These are phyloP conservation scores for Vulpes vulpes DNA, from an alignment of 2,113 vertebrate genomes.

Conservation along the genomic window DNA sequence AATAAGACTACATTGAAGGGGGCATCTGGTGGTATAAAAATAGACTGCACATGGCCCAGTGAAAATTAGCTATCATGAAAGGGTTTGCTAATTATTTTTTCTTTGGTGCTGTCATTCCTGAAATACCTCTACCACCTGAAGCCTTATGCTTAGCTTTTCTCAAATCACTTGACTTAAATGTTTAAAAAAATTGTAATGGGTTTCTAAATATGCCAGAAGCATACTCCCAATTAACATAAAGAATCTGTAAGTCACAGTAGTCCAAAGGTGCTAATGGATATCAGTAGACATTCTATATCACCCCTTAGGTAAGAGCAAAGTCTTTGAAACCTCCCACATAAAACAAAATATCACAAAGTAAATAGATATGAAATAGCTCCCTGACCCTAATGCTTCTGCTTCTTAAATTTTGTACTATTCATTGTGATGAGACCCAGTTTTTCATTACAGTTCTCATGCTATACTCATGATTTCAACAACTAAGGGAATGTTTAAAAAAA, in stretches of 20 bases:
- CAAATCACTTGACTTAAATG: conserved; percentile 56
- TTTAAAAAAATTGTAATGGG: conserved; percentile 25
- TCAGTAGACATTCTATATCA: background rate
- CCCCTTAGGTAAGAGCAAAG: background rate
- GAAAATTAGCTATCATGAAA: conserved; percentile 68
- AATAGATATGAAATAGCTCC: background rate
- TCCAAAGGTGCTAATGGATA: background rate
- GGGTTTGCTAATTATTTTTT: conserved; percentile 71
- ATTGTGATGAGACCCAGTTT: background rate
- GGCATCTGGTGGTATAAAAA: conserved; percentile 77
- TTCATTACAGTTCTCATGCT: background rate
- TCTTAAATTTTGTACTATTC: background rate
- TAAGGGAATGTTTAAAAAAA: background rate
- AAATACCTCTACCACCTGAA: conserved; percentile 81
- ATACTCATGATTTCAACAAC: background rate
- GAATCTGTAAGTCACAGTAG: background rate
- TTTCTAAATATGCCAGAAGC: conserved; percentile 43
- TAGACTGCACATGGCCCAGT: conserved; percentile 69
- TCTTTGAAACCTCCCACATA: background rate
- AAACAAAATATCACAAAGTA: background rate
- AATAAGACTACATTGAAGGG: conserved; percentile 47
- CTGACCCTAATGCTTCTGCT: background rate
- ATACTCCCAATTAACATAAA: conserved; percentile 12
- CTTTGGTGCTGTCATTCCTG: conserved; percentile 70
- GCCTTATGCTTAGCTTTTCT: conserved; percentile 62